Percentiles rank a stretch among this genome's conserved stretches.
These are phyloP conservation scores for Pelecanoides urinatrix DNA, from an alignment of 2,113 vertebrate genomes.

Conservation along the genomic window DNA sequence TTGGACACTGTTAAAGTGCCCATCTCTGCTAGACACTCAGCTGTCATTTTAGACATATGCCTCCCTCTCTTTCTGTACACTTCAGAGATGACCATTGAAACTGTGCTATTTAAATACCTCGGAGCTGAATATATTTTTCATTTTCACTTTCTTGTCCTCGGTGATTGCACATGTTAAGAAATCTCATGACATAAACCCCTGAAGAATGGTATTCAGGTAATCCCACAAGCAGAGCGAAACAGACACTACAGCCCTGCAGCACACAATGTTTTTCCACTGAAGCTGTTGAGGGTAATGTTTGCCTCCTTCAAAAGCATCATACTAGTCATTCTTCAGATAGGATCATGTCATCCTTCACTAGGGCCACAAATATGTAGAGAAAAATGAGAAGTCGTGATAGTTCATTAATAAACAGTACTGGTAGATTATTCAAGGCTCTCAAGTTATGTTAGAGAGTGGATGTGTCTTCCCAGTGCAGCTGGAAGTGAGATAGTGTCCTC, in stretches of 20 bases:
- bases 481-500: slow-evolving; percentile 26
- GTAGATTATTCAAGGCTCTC: slow-evolving; percentile 16
- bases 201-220: neutral
- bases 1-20: neutral
- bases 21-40: neutral
- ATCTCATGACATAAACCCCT: neutral
- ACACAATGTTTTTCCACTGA: neutral
- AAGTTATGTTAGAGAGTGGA: neutral
- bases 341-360: neutral
- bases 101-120: neutral
- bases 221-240: neutral
- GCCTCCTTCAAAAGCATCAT: neutral
- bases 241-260: neutral
- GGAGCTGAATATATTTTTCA: neutral
- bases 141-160: neutral
- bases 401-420: slow-evolving; percentile 32
- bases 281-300: neutral
- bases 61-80: neutral
- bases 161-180: neutral
- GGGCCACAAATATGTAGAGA: slow-evolving; percentile 6
- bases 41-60: neutral
- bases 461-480: slow-evolving; percentile 2
- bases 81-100: slow-evolving; percentile 18
- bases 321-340: neutral
- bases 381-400: slow-evolving; percentile 23